Percentiles rank a stretch among this genome's conserved stretches.
Evolutionary conservation across 2,113 vertebrate genomes (phyloP).

Genomic region (Scolopax mira): DNA sequence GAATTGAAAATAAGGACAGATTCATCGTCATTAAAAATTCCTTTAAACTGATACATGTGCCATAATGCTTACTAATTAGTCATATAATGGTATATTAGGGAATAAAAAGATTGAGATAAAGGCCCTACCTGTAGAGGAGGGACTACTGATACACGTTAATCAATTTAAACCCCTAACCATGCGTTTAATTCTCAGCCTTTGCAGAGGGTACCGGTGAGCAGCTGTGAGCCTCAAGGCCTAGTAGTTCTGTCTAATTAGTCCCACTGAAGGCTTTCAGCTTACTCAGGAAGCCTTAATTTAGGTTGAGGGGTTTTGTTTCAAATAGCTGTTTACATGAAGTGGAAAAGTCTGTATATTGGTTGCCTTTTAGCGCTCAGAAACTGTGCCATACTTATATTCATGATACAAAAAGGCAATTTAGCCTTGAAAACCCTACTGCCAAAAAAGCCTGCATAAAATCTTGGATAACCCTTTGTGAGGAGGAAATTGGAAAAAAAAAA

Average conservation of each 20-base stretch:
- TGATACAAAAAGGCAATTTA: neutral
- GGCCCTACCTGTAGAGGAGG: conserved; percentile 36
- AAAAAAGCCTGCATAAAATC: neutral
- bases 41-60: neutral
- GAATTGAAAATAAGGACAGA: neutral
- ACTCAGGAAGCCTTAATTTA: conserved; percentile 45
- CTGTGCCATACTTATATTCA: neutral
- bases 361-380: neutral
- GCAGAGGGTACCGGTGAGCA: conserved; percentile 37
- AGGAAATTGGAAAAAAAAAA: neutral
- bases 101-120: conserved; percentile 44
- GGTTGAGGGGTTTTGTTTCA: conserved; percentile 34
- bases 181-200: conserved; percentile 50
- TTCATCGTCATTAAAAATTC: neutral
- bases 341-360: neutral
- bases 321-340: neutral
- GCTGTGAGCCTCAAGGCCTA: conserved; percentile 61
- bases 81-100: conserved; percentile 39
- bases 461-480: neutral
- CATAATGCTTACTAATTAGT: conserved; percentile 31
- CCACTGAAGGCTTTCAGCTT: conserved; percentile 40
- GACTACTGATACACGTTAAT: conserved; percentile 54
- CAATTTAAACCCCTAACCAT: conserved; percentile 48
- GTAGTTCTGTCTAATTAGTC: conserved; percentile 62
- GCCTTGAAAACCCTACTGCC: neutral